phyloP scores from a whole-genome alignment of 2,113 vertebrate genomes.

The Mesitornis unicolor region DNA sequence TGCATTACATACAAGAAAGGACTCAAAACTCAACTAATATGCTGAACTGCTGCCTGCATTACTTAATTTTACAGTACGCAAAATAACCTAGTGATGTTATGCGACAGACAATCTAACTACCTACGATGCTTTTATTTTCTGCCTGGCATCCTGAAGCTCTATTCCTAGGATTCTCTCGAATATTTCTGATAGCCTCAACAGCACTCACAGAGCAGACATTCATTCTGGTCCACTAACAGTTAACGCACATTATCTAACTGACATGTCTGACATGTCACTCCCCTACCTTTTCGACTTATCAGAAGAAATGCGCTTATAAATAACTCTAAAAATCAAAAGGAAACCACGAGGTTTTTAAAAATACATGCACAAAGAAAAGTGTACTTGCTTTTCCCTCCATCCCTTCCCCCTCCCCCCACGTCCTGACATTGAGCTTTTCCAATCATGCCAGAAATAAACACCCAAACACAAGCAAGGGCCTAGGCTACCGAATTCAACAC shows the following conservation, averaged over 20 bases:
- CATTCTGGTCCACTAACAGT: neutral
- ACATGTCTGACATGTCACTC: neutral
- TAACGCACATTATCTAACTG: neutral
- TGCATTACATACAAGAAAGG: rapidly evolving
- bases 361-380: conserved; percentile 8
- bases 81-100: neutral
- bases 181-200: neutral
- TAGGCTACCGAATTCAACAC: neutral
- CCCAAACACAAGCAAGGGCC: neutral
- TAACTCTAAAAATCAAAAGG: neutral
- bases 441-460: conserved; percentile 27
- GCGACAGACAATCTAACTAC: neutral
- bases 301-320: neutral
- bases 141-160: neutral
- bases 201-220: neutral
- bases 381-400: neutral
- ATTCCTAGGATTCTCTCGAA: neutral
- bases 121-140: neutral
- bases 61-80: neutral
- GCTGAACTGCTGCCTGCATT: neutral
- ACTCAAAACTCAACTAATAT: neutral
- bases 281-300: neutral
- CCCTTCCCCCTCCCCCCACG: neutral
- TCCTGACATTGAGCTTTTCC: conserved; percentile 7
- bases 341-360: neutral